phyloP scores from a whole-genome alignment of 2,888 invertebrate species.

The Leptinotarsa haldemani region DNA sequence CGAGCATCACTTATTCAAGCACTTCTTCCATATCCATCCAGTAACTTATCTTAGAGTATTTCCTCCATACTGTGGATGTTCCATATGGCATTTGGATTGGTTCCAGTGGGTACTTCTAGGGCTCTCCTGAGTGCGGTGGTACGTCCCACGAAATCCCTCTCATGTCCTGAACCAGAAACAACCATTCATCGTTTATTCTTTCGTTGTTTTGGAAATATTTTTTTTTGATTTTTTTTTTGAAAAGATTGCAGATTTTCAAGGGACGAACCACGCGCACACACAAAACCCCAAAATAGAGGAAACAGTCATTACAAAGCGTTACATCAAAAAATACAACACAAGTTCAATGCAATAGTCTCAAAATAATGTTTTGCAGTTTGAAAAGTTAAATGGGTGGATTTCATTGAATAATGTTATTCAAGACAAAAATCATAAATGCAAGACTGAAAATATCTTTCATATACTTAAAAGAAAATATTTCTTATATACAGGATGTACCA shows the following conservation, averaged over 20 bases:
- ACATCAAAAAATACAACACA: conserved; percentile 49
- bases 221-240: conserved; percentile 33
- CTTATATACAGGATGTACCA: too few species aligned
- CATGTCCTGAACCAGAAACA: conserved; percentile 60
- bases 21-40: conserved; percentile 10
- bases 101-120: conserved; percentile 24
- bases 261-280: conserved; percentile 62
- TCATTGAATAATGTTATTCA: background rate
- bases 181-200: conserved; percentile 42
- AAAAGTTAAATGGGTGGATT: too few species aligned
- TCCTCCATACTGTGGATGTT: background rate
- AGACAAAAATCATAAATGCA: too few species aligned
- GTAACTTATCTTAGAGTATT: conserved; percentile 5
- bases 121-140: conserved; percentile 49
- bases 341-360: conserved; percentile 12
- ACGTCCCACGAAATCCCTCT: conserved; percentile 55
- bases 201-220: conserved; percentile 29
- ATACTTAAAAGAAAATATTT: too few species aligned
- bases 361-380: conserved; percentile 9
- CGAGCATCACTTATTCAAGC: background rate
- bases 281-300: conserved; percentile 51
- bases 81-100: conserved; percentile 5
- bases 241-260: conserved; percentile 48
- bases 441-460: too few species aligned
- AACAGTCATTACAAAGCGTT: conserved; percentile 56